phyloP scores from a whole-genome alignment of 2,888 invertebrate genomes.

The Dryococelus australis region DNA sequence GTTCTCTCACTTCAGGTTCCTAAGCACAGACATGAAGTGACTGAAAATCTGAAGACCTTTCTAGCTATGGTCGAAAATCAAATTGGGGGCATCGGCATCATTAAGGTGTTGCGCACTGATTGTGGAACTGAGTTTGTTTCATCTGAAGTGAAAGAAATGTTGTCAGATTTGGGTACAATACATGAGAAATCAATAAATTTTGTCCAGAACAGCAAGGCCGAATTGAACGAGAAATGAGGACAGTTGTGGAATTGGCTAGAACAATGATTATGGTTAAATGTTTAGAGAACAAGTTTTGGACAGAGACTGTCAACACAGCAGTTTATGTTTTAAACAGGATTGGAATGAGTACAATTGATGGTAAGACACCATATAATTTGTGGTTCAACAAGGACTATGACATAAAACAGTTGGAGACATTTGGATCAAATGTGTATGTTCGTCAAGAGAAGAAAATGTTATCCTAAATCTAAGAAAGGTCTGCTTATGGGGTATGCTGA shows the following conservation, averaged over 20 bases:
- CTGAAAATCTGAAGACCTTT: background rate
- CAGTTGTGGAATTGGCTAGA: background rate
- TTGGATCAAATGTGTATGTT: background rate
- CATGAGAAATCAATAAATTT: background rate
- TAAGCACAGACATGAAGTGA: background rate
- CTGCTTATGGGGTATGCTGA: background rate
- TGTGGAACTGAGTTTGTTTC: background rate
- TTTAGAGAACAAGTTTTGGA: background rate
- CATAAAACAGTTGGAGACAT: background rate
- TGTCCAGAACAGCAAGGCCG: too few species aligned
- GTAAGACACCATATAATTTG: background rate
- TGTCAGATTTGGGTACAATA: background rate
- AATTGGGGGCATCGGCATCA: background rate
- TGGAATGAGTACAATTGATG: background rate
- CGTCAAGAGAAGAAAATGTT: background rate
- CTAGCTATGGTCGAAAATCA: background rate
- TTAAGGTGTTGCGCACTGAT: background rate
- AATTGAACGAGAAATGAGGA: background rate
- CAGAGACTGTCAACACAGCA: background rate
- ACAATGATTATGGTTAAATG: background rate
- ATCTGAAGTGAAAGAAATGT: background rate
- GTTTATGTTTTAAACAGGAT: background rate
- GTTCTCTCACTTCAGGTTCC: background rate
- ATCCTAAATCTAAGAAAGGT: background rate
- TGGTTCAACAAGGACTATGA: background rate